These are phyloP conservation scores for Latrodectus hesperus DNA, from an alignment of 2,888 invertebrate genomes.

Conservation along the genomic window DNA sequence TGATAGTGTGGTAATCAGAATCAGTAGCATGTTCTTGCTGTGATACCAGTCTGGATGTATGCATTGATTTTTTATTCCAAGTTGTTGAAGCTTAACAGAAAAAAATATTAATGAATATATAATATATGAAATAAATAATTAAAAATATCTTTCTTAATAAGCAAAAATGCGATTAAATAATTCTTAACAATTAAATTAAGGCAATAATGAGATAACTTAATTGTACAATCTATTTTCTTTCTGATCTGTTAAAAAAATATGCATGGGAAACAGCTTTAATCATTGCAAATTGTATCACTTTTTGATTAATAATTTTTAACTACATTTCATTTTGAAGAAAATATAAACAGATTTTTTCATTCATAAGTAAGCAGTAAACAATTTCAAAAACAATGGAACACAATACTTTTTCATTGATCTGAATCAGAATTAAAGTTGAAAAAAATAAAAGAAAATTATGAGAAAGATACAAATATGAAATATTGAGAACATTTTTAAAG, in stretches of 20 bases:
- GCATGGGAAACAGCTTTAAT: neutral
- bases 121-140: neutral
- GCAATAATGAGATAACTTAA: neutral
- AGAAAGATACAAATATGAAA: too few relatives aligned
- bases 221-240: neutral
- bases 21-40: conserved; percentile 70
- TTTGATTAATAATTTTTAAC: too few relatives aligned
- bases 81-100: neutral
- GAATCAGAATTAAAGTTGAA: too few relatives aligned
- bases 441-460: too few relatives aligned
- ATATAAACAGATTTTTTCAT: too few relatives aligned
- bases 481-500: too few relatives aligned
- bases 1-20: conserved; percentile 79
- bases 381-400: too few relatives aligned
- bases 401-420: too few relatives aligned
- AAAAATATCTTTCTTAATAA: neutral
- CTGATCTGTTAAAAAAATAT: neutral
- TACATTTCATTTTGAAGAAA: too few relatives aligned
- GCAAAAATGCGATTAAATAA: too few relatives aligned
- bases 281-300: too few relatives aligned
- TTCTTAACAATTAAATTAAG: neutral
- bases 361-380: too few relatives aligned
- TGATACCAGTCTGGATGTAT: conserved; percentile 12
- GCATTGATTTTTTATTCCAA: conserved; percentile 10
- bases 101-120: neutral